Percentiles rank a stretch among this genome's conserved stretches.
Evolutionary conservation across 2,797 vertebrate species (phyloP).

Genomic region (Spondyliosoma cantharus): DNA sequence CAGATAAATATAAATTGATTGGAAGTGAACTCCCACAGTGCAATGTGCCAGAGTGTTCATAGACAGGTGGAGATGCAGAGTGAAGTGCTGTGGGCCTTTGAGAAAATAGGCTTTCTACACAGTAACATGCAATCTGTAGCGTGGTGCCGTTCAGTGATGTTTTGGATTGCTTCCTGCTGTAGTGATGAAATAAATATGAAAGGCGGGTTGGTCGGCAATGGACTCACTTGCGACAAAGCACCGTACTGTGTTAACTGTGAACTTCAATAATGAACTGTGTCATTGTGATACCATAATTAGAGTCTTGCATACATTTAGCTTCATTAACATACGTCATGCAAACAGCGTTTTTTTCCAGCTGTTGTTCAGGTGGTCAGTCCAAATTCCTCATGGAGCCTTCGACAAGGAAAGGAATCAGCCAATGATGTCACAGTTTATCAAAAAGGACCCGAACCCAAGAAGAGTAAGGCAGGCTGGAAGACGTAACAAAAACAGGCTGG

Average conservation of each 20-base stretch:
- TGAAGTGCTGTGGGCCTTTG: slow-evolving; percentile 56
- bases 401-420: background rate
- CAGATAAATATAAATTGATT: slow-evolving; percentile 82
- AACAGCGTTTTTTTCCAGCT: background rate
- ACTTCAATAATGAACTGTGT: background rate
- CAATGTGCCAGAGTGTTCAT: slow-evolving; percentile 68
- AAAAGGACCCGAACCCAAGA: too few species aligned
- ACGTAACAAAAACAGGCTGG: too few species aligned
- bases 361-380: background rate
- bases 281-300: background rate
- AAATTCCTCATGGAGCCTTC: background rate
- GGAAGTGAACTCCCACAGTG: slow-evolving; percentile 71
- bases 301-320: background rate
- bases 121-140: slow-evolving; percentile 32
- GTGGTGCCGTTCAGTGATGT: slow-evolving; percentile 28
- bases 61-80: slow-evolving; percentile 62
- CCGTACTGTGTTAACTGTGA: background rate
- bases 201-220: slow-evolving; percentile 21
- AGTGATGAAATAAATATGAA: slow-evolving; percentile 39
- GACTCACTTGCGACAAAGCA: background rate
- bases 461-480: too few species aligned
- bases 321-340: background rate
- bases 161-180: slow-evolving; percentile 26
- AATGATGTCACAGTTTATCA: too few species aligned
- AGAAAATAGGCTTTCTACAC: slow-evolving; percentile 36